Evolutionary conservation across 2,888 invertebrate species (phyloP), one percentile per base, ranked within the genome.

Genomic region (Conus canariensis): DNA sequence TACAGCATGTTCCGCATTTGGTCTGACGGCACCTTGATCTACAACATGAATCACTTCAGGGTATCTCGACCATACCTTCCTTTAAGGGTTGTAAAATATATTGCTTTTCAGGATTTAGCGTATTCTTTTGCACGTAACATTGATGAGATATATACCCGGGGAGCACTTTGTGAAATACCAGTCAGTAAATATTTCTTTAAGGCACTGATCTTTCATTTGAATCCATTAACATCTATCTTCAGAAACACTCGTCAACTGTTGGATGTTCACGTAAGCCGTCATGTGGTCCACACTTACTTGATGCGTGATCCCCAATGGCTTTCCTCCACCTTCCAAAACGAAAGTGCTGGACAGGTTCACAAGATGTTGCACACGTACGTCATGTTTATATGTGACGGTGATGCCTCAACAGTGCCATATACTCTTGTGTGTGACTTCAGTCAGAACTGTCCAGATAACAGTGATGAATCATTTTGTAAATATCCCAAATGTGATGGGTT

Each of bases 361-460:
- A 83, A 7, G 22, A 58, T 25, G 25, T 9, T 8, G 6, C 22
- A 12, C 30, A 12, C 58, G 14, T 56, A 56, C 25, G 82, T 22
- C 82, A 58, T 83, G 82, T 83, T 83, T 56, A 22, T 1, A 19
- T 83, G 82, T 83, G 58, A 83, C 19, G 58, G 58, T 83, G 82
- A 9, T 19, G 58, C 16, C 58, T 16, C 82, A 58, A 22, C 82
- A 16, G 58, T 83, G 0, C 58, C 10, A 8, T 19, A 22, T 19
- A 56, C 25, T 12, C 19, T 83, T 7, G 56, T 83, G 22, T 83
- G 82, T 58, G 82, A 83, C 82, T 83, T 83, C 82, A 83, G 82
- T 19, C 82, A 83, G 82, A 58, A 83, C 25, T 83, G 82, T 10
- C 82, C 82, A 8, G 82, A 83, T 58, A 56, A 22, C 16, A 83